phyloP scores from a whole-genome alignment of 2,797 vertebrate species.

The Hapalemur alaotrensis region DNA sequence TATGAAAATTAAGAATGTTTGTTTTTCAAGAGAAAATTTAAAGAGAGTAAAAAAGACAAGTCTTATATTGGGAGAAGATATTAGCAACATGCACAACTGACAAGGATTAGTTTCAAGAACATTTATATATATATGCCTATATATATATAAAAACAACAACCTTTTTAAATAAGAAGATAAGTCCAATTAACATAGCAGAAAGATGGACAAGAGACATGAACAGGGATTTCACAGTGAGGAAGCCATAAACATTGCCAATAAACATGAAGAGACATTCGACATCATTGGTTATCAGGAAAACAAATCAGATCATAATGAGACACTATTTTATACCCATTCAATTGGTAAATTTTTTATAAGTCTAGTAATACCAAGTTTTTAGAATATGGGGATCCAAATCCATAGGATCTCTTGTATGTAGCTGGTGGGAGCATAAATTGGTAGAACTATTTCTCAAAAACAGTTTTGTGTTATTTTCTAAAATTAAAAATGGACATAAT shows the following conservation, averaged over 20 bases:
- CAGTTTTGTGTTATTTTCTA: not conserved
- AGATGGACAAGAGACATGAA: not conserved
- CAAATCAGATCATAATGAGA: not conserved
- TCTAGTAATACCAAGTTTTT: not conserved
- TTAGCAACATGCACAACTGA: not conserved
- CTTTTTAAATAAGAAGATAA: not conserved
- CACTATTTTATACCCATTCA: not conserved
- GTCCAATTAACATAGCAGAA: not conserved
- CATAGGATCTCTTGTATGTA: not conserved
- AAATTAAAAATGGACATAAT: conserved; percentile 4
- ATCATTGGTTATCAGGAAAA: not conserved
- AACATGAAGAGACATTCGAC: not conserved
- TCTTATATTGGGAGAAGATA: not conserved
- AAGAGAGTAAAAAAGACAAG: not conserved
- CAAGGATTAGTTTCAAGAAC: not conserved
- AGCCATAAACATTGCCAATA: not conserved
- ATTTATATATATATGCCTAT: no score
- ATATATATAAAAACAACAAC: not conserved
- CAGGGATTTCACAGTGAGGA: not conserved
- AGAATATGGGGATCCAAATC: not conserved
- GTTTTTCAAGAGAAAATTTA: not conserved
- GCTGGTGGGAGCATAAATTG: not conserved
- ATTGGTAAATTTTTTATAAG: not conserved
- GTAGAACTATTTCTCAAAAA: not conserved
- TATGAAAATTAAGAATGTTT: conserved; percentile 3